Conservation (phyloP, 2,113 vertebrate genomes). For the Apodemus sylvaticus region DNA sequence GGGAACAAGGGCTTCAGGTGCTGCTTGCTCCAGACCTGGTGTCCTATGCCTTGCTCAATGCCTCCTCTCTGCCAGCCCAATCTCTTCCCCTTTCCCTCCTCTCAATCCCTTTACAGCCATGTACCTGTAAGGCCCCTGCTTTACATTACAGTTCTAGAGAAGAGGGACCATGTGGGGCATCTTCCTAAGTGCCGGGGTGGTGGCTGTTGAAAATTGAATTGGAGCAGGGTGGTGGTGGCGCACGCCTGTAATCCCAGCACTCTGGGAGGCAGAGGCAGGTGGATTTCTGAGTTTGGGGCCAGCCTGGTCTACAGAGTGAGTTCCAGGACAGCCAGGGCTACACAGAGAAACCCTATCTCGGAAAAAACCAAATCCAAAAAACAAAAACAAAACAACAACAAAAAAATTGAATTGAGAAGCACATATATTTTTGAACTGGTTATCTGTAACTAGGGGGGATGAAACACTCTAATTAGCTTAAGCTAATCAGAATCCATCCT, state of each 20-base stretch:
- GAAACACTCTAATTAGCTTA: not conserved
- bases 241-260: too few relatives aligned
- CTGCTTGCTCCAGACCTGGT: constrained; percentile 29
- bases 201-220: not conserved
- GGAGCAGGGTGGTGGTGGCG: too few relatives aligned
- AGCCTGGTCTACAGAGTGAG: too few relatives aligned
- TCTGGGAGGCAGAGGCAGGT: too few relatives aligned
- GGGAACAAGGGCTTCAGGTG: constrained; percentile 20
- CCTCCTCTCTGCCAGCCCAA: not conserved
- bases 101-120: not conserved
- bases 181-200: not conserved
- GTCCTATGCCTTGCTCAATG: not conserved
- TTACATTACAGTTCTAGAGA: not conserved
- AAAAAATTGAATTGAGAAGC: not conserved
- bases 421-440: not conserved
- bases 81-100: fast-evolving
- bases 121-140: not conserved
- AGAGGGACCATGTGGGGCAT: not conserved
- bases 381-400: too few relatives aligned
- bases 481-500: not conserved
- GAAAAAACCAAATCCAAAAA: too few relatives aligned
- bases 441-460: not conserved
- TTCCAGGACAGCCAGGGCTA: too few relatives aligned
- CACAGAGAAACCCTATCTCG: too few relatives aligned
- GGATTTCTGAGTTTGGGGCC: too few relatives aligned